Conservation (phyloP, 2,888 invertebrate species). For the Aspidapion aeneum region DNA sequence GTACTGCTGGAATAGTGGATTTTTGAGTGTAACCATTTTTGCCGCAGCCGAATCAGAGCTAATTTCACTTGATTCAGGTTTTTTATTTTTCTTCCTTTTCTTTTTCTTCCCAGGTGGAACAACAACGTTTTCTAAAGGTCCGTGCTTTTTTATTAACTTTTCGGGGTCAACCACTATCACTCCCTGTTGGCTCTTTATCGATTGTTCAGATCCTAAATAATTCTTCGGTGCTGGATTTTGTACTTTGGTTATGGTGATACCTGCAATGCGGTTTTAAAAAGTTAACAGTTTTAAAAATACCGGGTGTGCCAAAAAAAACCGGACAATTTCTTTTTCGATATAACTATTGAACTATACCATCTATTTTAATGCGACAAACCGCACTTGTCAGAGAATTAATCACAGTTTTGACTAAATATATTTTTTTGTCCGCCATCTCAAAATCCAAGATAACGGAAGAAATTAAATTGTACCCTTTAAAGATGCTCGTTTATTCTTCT, state of each 20-base stretch:
- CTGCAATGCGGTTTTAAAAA: conserved; percentile 21
- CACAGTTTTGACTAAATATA: too few relatives aligned
- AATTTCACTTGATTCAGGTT: conserved; percentile 23
- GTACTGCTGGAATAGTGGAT: conserved; percentile 68
- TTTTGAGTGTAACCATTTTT: conserved; percentile 72
- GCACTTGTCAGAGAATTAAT: too few relatives aligned
- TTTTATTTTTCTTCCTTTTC: conserved; percentile 53
- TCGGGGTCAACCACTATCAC: conserved; percentile 62
- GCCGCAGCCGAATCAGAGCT: conserved; percentile 26
- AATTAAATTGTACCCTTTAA: too few relatives aligned
- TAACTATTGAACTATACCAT: too few relatives aligned
- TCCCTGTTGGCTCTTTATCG: conserved; percentile 49
- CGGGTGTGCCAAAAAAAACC: too few relatives aligned
- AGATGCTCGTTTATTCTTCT: too few relatives aligned
- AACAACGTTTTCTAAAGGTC: conserved; percentile 24
- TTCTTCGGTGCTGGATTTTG: conserved; percentile 45
- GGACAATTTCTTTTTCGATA: too few relatives aligned
- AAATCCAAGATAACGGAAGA: too few relatives aligned
- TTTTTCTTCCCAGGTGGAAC: conserved; percentile 50
- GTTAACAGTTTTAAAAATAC: not conserved
- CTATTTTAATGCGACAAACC: too few relatives aligned
- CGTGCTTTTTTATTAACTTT: conserved; percentile 47
- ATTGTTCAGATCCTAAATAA: conserved; percentile 31
- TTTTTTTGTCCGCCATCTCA: too few relatives aligned
- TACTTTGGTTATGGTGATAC: conserved; percentile 51